Base-by-base conservation (phyloP, 2,113 vertebrate genomes). In the Irena cyanogastra region DNA sequence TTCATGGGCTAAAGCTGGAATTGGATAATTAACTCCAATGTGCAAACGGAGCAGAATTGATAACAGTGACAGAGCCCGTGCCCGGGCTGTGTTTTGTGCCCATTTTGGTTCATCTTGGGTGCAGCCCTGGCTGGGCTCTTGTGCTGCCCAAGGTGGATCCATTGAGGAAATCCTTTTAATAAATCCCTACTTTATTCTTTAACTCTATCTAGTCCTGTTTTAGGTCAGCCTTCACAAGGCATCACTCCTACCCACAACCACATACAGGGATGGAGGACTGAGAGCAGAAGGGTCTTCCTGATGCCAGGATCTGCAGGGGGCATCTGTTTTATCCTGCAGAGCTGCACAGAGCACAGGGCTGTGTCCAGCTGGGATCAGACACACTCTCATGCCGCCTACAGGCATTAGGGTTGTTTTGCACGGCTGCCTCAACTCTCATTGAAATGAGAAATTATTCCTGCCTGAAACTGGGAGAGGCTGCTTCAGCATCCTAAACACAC, bases 241-340 rank as follows among this genome's bases (percentile, higher is more conserved):
- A 35, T 11, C 56, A 59, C 22, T 35, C 42, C 80, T 45, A 0
- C 13, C 33, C 60, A 42, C 4, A 1, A 1, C 20, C 30, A 30
- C 15, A 2, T 1, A 1, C 4, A 44, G 7, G 3, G 1, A 0
- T 1, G 5, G 17, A 74, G 28, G 7, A 13, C 31, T 20, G 52
- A 7, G 16, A 7, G 5, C 33, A 52, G 57, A 20, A 41, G 33
- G 61, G 35, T 5, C 3, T 7, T n/a, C 4, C 1, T 0, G 9
- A 5, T 8, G 6, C 24, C 1, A 0, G 31, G 53, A 16, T 4
- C 6, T 39, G 26, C 27, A 6, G 53, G 50, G 3, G 9, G 17
- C 10, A 2, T 7, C 11, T 64, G 37, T 23, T 9, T 3, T 0
- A 2, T 4, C 31, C 60, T 3, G 10, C 68, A 16, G 78, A 56